phyloP scores from a whole-genome alignment of 2,113 vertebrate species.

The Romanogobio albipinnatus region DNA sequence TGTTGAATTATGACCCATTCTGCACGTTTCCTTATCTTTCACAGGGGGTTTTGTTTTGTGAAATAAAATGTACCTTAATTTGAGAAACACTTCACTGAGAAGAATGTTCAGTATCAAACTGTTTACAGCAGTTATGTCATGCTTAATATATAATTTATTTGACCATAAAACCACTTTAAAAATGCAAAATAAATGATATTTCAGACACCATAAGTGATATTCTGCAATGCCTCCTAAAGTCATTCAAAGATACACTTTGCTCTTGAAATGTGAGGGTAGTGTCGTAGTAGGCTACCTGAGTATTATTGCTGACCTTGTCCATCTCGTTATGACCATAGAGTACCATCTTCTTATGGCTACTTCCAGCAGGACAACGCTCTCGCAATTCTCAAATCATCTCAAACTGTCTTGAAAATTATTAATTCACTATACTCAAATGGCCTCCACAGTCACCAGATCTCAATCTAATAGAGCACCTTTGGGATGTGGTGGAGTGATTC shows the following conservation, averaged over 20 bases:
- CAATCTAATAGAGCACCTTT: too few relatives aligned
- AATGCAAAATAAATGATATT: conserved; percentile 13
- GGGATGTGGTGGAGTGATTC: too few relatives aligned
- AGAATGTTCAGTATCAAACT: not conserved
- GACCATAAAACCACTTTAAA: not conserved
- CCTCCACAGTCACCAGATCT: too few relatives aligned
- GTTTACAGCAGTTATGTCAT: conserved; percentile 5
- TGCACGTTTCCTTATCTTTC: conserved; percentile 23
- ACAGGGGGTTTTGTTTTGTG: conserved; percentile 8
- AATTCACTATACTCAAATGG: too few relatives aligned
- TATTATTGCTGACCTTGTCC: too few relatives aligned
- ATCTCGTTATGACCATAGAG: too few relatives aligned
- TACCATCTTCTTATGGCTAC: too few relatives aligned
- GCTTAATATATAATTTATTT: not conserved
- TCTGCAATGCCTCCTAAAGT: not conserved
- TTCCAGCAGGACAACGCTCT: too few relatives aligned
- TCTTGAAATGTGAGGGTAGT: not conserved
- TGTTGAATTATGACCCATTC: conserved; percentile 20
- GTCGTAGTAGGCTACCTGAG: too few relatives aligned
- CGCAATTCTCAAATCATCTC: too few relatives aligned
- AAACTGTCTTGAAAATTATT: too few relatives aligned
- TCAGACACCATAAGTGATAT: not conserved
- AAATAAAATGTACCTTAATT: not conserved
- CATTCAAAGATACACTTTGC: not conserved
- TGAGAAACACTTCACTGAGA: not conserved